These are phyloP conservation scores for Pardalotus punctatus DNA, from an alignment of 2,113 vertebrate genomes.

Conservation along the genomic window DNA sequence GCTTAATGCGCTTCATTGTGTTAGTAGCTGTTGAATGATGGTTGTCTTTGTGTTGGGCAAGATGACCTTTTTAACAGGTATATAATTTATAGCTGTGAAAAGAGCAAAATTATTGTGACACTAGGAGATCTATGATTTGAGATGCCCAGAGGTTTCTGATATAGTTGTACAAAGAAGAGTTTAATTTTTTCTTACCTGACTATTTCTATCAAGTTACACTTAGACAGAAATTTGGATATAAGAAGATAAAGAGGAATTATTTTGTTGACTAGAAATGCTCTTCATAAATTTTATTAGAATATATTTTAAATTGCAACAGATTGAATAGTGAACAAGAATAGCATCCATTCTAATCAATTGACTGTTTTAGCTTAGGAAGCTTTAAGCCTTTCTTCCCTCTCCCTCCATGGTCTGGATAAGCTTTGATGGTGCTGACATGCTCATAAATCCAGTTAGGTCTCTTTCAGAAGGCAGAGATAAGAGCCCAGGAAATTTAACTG, in stretches of 20 bases:
- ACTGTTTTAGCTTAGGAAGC: not conserved
- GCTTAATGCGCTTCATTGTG: not conserved
- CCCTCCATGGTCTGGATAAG: not conserved
- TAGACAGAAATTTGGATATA: not conserved
- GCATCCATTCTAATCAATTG: not conserved
- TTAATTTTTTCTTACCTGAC: not conserved
- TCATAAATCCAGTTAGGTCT: not conserved
- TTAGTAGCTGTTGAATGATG: not conserved
- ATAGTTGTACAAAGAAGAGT: not conserved
- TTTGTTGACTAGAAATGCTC: not conserved
- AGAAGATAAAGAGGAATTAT: not conserved
- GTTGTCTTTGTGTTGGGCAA: not conserved
- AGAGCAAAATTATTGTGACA: not conserved
- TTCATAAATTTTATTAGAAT: not conserved
- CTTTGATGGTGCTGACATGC: fast-evolving
- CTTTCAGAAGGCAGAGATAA: not conserved
- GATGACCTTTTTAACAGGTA: fast-evolving
- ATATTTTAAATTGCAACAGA: not conserved
- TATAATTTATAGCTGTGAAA: not conserved
- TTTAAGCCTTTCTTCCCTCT: not conserved
- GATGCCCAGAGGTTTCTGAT: not conserved
- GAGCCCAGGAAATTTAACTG: not conserved
- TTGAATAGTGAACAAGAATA: not conserved
- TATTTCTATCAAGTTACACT: not conserved
- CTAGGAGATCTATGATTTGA: fast-evolving